Evolutionary conservation across 2,797 vertebrate genomes (phyloP).

Genomic region (Zenarchopterus dispar): DNA sequence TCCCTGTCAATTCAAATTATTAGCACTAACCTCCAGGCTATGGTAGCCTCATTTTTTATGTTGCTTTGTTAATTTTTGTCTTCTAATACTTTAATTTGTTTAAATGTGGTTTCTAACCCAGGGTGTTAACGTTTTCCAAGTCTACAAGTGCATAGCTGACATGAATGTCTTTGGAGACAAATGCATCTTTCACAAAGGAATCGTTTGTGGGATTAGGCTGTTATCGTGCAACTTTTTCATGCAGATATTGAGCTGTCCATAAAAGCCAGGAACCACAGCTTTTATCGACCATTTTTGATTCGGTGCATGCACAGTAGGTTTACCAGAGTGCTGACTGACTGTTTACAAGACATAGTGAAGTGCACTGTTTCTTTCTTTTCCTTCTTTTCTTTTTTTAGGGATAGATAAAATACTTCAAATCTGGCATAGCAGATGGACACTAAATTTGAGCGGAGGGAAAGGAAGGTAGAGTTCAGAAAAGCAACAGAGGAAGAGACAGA

Average conservation of each 20-base stretch:
- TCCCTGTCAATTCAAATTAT: slow-evolving; percentile 78
- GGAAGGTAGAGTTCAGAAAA: slow-evolving; percentile 40
- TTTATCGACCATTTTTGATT: slow-evolving; percentile 47
- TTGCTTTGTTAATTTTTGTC: slow-evolving; percentile 40
- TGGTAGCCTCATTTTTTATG: slow-evolving; percentile 49
- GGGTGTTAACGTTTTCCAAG: slow-evolving; percentile 26
- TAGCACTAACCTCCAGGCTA: slow-evolving; percentile 51
- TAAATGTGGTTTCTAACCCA: slow-evolving; percentile 40
- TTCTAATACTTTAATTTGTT: slow-evolving; percentile 62
- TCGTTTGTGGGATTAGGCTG: slow-evolving; percentile 16
- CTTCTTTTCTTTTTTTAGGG: slow-evolving; percentile 14
- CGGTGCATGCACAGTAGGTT: slow-evolving; percentile 23
- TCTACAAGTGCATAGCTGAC: slow-evolving; percentile 34
- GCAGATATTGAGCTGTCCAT: slow-evolving; percentile 27
- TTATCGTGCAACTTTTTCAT: slow-evolving; percentile 16
- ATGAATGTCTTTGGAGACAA: slow-evolving; percentile 30
- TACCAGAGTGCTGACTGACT: slow-evolving; percentile 50
- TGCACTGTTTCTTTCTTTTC: neutral
- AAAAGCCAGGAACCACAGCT: slow-evolving; percentile 37
- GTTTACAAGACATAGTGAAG: slow-evolving; percentile 45
- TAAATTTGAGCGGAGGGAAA: slow-evolving; percentile 5
- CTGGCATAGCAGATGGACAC: slow-evolving; percentile 31
- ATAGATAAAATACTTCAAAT: slow-evolving; percentile 47
- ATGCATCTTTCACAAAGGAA: slow-evolving; percentile 25
- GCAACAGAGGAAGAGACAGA: slow-evolving; percentile 33